Percentiles rank a stretch among this genome's conserved stretches.
These are phyloP conservation scores for Epizoanthus fatuus DNA, from an alignment of 92 coral and sea anemone genomes.

Conservation along the genomic window DNA sequence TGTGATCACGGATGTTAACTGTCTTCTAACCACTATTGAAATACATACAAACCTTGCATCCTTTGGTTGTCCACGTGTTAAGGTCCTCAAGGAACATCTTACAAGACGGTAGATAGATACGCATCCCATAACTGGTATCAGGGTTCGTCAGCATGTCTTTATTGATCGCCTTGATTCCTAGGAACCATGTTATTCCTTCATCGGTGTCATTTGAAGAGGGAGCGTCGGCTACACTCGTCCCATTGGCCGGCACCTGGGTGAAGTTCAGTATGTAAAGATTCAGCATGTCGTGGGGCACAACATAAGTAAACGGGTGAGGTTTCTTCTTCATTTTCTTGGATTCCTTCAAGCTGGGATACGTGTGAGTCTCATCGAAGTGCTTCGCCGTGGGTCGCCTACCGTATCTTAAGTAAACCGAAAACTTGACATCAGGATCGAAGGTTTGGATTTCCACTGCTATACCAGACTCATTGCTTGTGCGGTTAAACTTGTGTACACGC, in stretches of 20 bases:
- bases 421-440: slow-evolving; percentile 79
- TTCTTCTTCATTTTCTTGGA: slow-evolving; percentile 86
- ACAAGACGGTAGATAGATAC: slow-evolving; percentile 92
- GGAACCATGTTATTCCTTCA: slow-evolving; percentile 69
- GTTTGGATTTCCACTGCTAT: slow-evolving; percentile 79
- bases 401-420: slow-evolving; percentile 64
- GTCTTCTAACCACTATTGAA: no score
- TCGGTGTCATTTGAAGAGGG: slow-evolving; percentile 48
- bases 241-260: slow-evolving; percentile 55
- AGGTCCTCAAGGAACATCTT: slow-evolving; percentile 87
- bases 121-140: slow-evolving; percentile 80
- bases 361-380: slow-evolving; percentile 81
- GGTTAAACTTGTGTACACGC: slow-evolving; percentile 96
- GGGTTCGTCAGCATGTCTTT: slow-evolving; percentile 66
- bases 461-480: slow-evolving; percentile 78
- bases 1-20: no score
- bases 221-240: slow-evolving; percentile 30
- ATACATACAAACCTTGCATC: slow-evolving; percentile 83
- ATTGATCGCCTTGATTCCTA: slow-evolving; percentile 88
- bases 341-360: slow-evolving; percentile 76
- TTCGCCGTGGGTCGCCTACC: slow-evolving; percentile 84
- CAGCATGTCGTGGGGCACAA: slow-evolving; percentile 72
- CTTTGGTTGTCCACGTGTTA: slow-evolving; percentile 86
- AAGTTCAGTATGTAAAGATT: slow-evolving; percentile 58
- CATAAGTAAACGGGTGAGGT: slow-evolving; percentile 90